Evolutionary conservation across 2,888 invertebrate species (phyloP).

Genomic region (Papilio demoleus): DNA sequence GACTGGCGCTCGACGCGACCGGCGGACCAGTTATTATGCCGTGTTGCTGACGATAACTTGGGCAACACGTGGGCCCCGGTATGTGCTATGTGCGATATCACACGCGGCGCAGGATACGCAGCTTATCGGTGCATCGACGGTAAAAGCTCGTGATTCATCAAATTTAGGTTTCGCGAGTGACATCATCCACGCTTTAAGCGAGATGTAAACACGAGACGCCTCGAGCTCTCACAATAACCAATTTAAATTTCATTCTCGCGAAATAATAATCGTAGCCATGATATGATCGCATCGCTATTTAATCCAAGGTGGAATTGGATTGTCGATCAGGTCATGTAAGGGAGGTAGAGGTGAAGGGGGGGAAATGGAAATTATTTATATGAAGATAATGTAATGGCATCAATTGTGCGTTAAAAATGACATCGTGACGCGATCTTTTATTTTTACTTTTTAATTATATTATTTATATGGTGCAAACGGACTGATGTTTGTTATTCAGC

Average conservation of each 20-base stretch:
- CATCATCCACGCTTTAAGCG: constrained; percentile 68
- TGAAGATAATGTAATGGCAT: constrained; percentile 7
- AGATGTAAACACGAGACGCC: constrained; percentile 61
- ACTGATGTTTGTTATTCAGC: constrained; percentile 11
- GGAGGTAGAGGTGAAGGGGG: not conserved
- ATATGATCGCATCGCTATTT: constrained; percentile 9
- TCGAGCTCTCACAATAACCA: constrained; percentile 43
- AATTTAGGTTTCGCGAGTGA: constrained; percentile 75
- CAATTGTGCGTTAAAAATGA: not conserved
- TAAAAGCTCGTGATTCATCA: constrained; percentile 80
- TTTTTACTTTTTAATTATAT: constrained; percentile 19
- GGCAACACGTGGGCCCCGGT: constrained; percentile 76
- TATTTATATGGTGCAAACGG: constrained; percentile 4
- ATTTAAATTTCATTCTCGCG: constrained; percentile 39
- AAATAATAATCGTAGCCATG: constrained; percentile 12
- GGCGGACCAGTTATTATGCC: constrained; percentile 81
- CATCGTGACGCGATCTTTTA: not conserved
- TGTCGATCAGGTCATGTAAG: constrained; percentile 5
- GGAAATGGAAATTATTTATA: not conserved
- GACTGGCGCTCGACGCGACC: constrained; percentile 65
- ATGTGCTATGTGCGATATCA: constrained; percentile 61
- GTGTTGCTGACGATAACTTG: constrained; percentile 75
- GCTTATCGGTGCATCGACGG: constrained; percentile 79
- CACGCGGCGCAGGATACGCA: constrained; percentile 64
- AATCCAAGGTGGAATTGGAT: constrained; percentile 9